Conservation (phyloP, 2,888 invertebrate species). For the Platynereis dumerilii region DNA sequence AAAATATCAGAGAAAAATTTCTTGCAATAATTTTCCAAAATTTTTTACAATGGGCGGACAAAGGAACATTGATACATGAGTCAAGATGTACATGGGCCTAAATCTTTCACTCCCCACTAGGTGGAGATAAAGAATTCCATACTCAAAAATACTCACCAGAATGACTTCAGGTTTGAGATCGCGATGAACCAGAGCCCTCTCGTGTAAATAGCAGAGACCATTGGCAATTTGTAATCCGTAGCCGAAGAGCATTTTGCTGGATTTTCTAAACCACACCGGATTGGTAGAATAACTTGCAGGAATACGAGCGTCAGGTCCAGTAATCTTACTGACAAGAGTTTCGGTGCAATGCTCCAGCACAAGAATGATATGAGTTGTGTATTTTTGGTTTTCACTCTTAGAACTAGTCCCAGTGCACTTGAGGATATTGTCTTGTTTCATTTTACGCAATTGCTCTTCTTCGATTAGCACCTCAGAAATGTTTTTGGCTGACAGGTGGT, state of each 20-base stretch:
- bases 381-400: constrained; percentile 28
- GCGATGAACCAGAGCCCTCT: constrained; percentile 49
- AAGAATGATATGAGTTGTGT: constrained; percentile 39
- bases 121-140: no score
- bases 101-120: no score
- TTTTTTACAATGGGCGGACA: no score
- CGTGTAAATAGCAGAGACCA: constrained; percentile 46
- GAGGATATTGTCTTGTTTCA: constrained; percentile 48
- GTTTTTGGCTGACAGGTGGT: constrained; percentile 22
- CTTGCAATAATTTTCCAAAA: no score
- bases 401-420: constrained; percentile 47
- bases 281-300: constrained; percentile 36
- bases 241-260: no score
- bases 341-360: constrained; percentile 49
- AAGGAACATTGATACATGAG: no score
- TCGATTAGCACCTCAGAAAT: constrained; percentile 42
- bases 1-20: no score
- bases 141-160: constrained; percentile 51
- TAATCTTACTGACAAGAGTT: constrained; percentile 44
- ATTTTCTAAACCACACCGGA: constrained; percentile 29
- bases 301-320: constrained; percentile 28
- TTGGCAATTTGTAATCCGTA: constrained; percentile 23
- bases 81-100: no score
- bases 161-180: constrained; percentile 57
- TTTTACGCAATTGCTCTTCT: constrained; percentile 48